Percentiles rank a stretch among this genome's conserved stretches.
These are phyloP conservation scores for Cheilosia grossa DNA, from an alignment of 2,888 invertebrate species.

Conservation along the genomic window DNA sequence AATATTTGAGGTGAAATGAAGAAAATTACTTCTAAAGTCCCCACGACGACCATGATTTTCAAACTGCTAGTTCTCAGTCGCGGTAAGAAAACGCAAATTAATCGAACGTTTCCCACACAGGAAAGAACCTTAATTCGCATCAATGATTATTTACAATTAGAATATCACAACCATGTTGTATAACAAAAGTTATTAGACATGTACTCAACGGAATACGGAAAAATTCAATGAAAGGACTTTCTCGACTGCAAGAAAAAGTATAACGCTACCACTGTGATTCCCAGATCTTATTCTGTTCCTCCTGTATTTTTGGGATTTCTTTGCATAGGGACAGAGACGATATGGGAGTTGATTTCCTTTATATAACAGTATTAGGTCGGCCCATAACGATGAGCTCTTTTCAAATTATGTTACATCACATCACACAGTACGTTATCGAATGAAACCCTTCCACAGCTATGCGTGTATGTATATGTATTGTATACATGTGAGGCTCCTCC, in stretches of 20 bases:
- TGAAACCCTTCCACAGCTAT: not conserved
- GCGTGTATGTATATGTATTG: not conserved
- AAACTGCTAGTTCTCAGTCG: too few relatives aligned
- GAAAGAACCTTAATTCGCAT: not conserved
- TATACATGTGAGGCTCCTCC: not conserved
- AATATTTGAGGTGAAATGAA: too few relatives aligned
- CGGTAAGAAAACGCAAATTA: too few relatives aligned
- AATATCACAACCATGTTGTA: not conserved
- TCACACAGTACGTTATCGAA: conserved; percentile 13
- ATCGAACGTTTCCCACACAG: too few relatives aligned
- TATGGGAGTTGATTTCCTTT: conserved; percentile 29
- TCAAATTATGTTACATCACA: conserved; percentile 47
- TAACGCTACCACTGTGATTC: not conserved
- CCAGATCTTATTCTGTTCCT: not conserved
- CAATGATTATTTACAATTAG: not conserved
- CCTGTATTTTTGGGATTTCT: not conserved
- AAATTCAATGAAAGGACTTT: not conserved
- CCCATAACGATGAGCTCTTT: conserved; percentile 28
- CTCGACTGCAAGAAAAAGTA: not conserved
- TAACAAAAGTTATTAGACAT: conserved; percentile 1
- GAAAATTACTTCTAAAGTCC: too few relatives aligned
- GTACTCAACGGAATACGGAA: not conserved
- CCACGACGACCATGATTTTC: too few relatives aligned
- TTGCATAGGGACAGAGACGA: not conserved
- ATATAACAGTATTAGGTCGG: conserved; percentile 20